Conservation (phyloP, 2,888 invertebrate genomes). For the Cephus spinipes region DNA sequence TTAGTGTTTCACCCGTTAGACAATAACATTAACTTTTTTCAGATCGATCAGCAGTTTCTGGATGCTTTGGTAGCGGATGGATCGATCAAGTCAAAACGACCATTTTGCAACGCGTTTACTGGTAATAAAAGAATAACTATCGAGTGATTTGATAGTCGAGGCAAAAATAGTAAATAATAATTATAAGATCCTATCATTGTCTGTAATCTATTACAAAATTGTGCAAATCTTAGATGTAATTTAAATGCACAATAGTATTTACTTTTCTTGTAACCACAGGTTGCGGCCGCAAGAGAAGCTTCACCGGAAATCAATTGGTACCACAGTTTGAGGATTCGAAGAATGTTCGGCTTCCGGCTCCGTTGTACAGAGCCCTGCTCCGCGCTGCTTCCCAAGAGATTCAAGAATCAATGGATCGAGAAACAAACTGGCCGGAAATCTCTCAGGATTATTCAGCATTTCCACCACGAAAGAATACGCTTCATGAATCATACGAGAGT, state of each 20-base stretch:
- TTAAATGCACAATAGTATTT: neutral
- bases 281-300: constrained; percentile 53
- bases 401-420: constrained; percentile 33
- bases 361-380: constrained; percentile 48
- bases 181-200: no score
- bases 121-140: constrained; percentile 69
- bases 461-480: constrained; percentile 20
- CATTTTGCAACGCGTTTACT: constrained; percentile 91
- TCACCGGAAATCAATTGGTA: constrained; percentile 28
- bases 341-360: constrained; percentile 40
- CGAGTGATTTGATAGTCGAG: neutral
- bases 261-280: constrained; percentile 33
- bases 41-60: constrained; percentile 43
- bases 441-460: constrained; percentile 24
- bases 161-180: no score
- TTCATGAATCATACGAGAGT: constrained; percentile 31
- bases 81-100: constrained; percentile 72
- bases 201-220: no score
- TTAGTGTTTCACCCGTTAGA: neutral
- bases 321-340: constrained; percentile 14
- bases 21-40: neutral
- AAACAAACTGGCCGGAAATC: constrained; percentile 28
- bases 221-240: no score
- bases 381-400: constrained; percentile 38
- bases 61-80: constrained; percentile 33